phyloP scores from a whole-genome alignment of 2,888 invertebrate species.

The Pinctada fucata region DNA sequence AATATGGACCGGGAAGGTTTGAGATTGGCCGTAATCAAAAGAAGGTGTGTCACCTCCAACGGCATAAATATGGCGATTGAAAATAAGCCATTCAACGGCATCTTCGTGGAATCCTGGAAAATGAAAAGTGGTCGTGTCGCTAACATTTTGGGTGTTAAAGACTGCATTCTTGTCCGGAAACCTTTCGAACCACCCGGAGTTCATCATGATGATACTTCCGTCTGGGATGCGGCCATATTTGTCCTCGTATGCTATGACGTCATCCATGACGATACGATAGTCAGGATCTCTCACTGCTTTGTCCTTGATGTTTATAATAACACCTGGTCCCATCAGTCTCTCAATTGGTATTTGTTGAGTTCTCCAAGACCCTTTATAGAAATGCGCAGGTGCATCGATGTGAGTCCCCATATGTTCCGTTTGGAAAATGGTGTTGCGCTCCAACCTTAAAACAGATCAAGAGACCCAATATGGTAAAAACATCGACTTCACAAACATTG shows the following conservation, averaged over 20 bases:
- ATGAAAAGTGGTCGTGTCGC: slow-evolving; percentile 23
- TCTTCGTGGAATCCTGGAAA: slow-evolving; percentile 29
- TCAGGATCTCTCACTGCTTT: slow-evolving; percentile 27
- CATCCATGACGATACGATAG: slow-evolving; percentile 25
- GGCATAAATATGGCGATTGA: slow-evolving; percentile 32
- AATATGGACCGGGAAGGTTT: slow-evolving; percentile 19
- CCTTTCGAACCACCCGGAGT: slow-evolving; percentile 34
- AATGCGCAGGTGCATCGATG: slow-evolving; percentile 23
- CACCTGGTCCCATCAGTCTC: slow-evolving; percentile 29
- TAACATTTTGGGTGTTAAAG: slow-evolving; percentile 12
- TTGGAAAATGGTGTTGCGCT: slow-evolving; percentile 14
- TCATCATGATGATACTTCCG: slow-evolving; percentile 35
- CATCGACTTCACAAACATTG: no score
- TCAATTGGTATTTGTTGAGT: slow-evolving; percentile 30
- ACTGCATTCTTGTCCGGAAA: slow-evolving; percentile 28
- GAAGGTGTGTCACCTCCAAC: slow-evolving; percentile 46
- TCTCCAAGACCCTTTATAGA: not conserved
- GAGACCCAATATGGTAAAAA: not conserved
- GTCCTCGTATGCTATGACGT: slow-evolving; percentile 30
- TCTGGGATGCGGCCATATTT: slow-evolving; percentile 34
- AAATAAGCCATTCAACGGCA: slow-evolving; percentile 38
- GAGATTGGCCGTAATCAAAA: slow-evolving; percentile 33
- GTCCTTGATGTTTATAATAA: not conserved
- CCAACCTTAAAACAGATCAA: slow-evolving; percentile 25
- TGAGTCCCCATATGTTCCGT: slow-evolving; percentile 37